Evolutionary conservation across 2,797 vertebrate species (phyloP).

Genomic region (Chelmon rostratus): DNA sequence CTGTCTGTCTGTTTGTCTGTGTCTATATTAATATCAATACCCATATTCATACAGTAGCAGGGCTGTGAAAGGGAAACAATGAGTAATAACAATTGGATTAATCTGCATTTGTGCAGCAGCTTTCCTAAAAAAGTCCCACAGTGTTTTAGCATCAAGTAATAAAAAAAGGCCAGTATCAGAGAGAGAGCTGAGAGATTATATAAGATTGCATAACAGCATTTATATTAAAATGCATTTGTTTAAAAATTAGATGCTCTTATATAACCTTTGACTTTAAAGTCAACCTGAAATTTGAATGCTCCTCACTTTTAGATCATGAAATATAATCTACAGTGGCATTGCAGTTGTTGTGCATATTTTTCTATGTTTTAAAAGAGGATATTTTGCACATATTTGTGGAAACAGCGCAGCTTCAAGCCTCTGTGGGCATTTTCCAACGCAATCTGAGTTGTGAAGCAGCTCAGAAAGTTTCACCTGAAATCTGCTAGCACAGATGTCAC

Average conservation of each 20-base stretch:
- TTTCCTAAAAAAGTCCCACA: constrained; percentile 41
- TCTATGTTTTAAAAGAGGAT: no score
- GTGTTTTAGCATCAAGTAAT: neutral
- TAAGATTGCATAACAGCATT: constrained; percentile 2
- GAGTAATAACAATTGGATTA: neutral
- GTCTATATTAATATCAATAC: constrained; percentile 36
- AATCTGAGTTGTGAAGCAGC: no score
- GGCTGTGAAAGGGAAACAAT: constrained; percentile 4
- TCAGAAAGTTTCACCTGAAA: neutral
- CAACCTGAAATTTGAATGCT: no score
- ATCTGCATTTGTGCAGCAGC: constrained; percentile 24
- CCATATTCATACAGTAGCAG: constrained; percentile 5
- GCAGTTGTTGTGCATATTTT: no score
- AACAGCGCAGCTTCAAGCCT: no score
- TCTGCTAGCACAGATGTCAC: neutral
- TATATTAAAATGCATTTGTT: neutral
- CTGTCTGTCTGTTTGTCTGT: constrained; percentile 37
- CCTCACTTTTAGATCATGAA: no score
- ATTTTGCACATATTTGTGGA: no score
- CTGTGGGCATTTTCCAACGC: no score
- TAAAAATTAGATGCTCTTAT: no score
- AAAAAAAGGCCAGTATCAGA: neutral
- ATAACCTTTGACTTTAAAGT: neutral
- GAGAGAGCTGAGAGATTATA: constrained; percentile 25
- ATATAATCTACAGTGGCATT: no score